Evolutionary conservation across 2,797 vertebrate genomes (phyloP).

Genomic region (Enteromius afrohamiltoni): DNA sequence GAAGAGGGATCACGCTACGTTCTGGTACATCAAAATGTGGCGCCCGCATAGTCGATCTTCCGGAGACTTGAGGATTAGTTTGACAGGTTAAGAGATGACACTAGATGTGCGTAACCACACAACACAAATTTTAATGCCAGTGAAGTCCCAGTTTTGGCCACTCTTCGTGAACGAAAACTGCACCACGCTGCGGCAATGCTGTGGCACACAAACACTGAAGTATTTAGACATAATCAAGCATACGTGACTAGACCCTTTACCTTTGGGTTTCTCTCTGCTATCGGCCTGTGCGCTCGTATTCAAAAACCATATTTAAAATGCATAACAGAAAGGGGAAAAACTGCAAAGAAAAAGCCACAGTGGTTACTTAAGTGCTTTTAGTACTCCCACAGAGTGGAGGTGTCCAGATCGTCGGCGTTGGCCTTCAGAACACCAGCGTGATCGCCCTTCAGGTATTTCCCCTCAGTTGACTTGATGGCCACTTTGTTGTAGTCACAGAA

Average conservation of each 20-base stretch:
- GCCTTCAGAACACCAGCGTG: slow-evolving; percentile 97
- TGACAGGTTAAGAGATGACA: slow-evolving; percentile 37
- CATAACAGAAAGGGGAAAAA: slow-evolving; percentile 45
- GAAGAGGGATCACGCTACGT: slow-evolving; percentile 31
- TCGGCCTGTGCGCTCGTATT: slow-evolving; percentile 54
- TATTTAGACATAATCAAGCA: slow-evolving; percentile 43
- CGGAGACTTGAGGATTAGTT: slow-evolving; percentile 20
- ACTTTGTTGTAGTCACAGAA: slow-evolving; percentile 99
- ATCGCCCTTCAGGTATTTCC: slow-evolving; percentile 95
- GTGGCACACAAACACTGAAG: slow-evolving; percentile 49
- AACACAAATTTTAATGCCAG: slow-evolving; percentile 40
- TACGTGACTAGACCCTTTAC: slow-evolving; percentile 32
- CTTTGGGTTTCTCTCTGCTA: slow-evolving; percentile 48
- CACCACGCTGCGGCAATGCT: slow-evolving; percentile 20
- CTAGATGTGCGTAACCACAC: slow-evolving; percentile 38
- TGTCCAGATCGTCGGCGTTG: slow-evolving; percentile 88
- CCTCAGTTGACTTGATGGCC: slow-evolving; percentile 86
- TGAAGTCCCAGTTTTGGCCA: slow-evolving; percentile 36
- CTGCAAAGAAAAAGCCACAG: slow-evolving; percentile 52
- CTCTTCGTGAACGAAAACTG: neutral
- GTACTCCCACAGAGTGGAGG: slow-evolving; percentile 96
- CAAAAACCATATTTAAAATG: slow-evolving; percentile 48
- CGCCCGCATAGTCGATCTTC: slow-evolving; percentile 5
- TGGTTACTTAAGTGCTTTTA: slow-evolving; percentile 79
- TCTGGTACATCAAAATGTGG: slow-evolving; percentile 42